These are phyloP conservation scores for Rhopilema esculentum DNA, from an alignment of 30 jellyfish, hydroid and myxozoan genomes.

Conservation along the genomic window DNA sequence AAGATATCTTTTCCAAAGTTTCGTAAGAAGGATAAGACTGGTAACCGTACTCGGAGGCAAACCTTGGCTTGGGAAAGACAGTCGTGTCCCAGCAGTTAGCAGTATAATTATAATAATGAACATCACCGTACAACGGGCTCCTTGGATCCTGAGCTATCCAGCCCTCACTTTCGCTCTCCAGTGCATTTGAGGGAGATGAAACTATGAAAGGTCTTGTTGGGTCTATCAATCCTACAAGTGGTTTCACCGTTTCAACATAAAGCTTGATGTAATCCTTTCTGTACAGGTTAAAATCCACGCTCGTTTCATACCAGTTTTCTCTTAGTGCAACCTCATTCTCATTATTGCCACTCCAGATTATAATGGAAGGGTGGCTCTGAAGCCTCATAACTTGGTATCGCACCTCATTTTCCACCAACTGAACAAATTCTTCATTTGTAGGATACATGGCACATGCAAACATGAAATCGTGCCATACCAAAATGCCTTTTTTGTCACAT, in stretches of 20 bases:
- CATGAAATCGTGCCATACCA: constrained; percentile 96
- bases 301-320: constrained; percentile 78
- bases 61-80: constrained; percentile 85
- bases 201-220: constrained; percentile 79
- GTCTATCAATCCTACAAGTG: constrained; percentile 62
- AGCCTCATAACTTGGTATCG: constrained; percentile 73
- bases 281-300: constrained; percentile 12
- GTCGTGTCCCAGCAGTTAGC: constrained; percentile 78
- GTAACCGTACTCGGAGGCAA: constrained; percentile 94
- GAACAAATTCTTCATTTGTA: constrained; percentile 62
- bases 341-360: constrained; percentile 94
- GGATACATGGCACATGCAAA: constrained; percentile 98
- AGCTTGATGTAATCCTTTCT: constrained; percentile 58
- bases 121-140: constrained; percentile 87
- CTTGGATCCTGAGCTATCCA: constrained; percentile 81
- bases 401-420: constrained; percentile 59
- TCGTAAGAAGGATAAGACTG: constrained; percentile 87
- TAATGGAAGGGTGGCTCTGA: constrained; percentile 79
- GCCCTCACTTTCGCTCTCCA: constrained; percentile 69
- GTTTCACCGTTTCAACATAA: constrained; percentile 68
- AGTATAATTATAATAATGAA: constrained; percentile 77
- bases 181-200: constrained; percentile 96
- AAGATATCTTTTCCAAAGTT: constrained; percentile 42
- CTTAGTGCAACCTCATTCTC: constrained; percentile 94
- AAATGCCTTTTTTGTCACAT: constrained; percentile 73